Evolutionary conservation across 2,113 vertebrate species (phyloP), one percentile per base, ranked within the genome.

Genomic region (Mungos mungo): DNA sequence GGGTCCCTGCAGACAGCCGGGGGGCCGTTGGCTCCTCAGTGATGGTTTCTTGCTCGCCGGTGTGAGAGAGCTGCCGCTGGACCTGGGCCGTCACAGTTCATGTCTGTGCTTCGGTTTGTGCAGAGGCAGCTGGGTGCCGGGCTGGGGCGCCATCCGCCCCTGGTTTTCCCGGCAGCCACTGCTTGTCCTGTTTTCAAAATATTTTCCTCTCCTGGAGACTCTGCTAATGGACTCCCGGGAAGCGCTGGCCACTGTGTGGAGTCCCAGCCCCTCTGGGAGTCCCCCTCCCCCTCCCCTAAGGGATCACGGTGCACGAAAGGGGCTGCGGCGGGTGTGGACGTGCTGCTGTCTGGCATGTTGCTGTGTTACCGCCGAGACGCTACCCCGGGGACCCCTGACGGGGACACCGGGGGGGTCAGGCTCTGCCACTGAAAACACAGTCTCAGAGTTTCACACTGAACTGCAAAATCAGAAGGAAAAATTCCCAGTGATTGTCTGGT

Each of bases 321-420:
- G 57, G 4, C 3, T 0, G 1, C 0, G 1, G 45, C 31, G 0
- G 9, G 0, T 38, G 14, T 1, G 38, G 88, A 33, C 0, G 0
- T 31, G 47, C n/a, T 85, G 57, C 60, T 27, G 57, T n/a, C 13
- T 79, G 96, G 93, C 88, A 65, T 23, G 25, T 27, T 38, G 41
- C 91, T 71, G 21, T 47, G 90, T 93, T 47, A 88, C 35, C 19
- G 65, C 92, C 80, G 50, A 41, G 66, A 29, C 66, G 52, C 52
- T 7, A 1, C 1, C 13, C 68, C 0, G 2, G 29, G 5, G 7
- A 29, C 54, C 33, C 80, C 63, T 83, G 35, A 27, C 16, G 0
- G 4, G 6, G 33, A 66, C 45, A 2, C 0, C 21, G 41, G 3
- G 25, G 25, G 45, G 38, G 8, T 31, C 3, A 2, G 50, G 69